Conservation (phyloP, 2,888 invertebrate species). For the Netelia fuscicornis region DNA sequence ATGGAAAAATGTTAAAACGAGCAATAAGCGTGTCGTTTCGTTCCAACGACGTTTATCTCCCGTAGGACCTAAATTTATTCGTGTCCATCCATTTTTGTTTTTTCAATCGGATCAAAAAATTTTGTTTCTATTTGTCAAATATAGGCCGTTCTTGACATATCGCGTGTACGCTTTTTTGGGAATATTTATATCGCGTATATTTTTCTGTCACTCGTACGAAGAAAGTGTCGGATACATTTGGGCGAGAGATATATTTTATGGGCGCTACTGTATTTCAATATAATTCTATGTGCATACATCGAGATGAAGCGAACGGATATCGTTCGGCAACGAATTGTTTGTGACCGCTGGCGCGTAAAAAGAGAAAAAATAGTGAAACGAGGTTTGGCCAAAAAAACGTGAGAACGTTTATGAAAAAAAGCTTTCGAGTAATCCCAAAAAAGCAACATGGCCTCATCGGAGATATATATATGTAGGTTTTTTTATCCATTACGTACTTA, state of each 20-base stretch:
- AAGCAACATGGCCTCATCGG: background rate
- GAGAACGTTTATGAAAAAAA: slow-evolving; percentile 9
- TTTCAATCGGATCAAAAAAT: no score
- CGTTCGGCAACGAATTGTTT: slow-evolving; percentile 34
- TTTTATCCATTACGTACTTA: background rate
- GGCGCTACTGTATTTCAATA: background rate
- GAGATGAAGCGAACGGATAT: slow-evolving; percentile 50
- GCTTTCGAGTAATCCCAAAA: background rate
- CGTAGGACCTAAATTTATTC: background rate
- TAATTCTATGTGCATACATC: background rate
- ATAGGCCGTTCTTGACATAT: background rate
- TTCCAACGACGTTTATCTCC: background rate
- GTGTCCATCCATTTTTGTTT: no score
- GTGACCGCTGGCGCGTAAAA: slow-evolving; percentile 28
- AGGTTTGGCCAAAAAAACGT: no score
- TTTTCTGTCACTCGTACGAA: background rate
- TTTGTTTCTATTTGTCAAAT: no score
- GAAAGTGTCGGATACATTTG: background rate
- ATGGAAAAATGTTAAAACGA: no score
- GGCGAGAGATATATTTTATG: background rate
- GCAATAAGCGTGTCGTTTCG: background rate
- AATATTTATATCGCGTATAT: background rate
- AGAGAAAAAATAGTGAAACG: background rate
- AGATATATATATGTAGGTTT: background rate
- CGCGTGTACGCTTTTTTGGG: background rate